These are phyloP conservation scores for Elgonia sp. DNA, from an alignment of 2,888 invertebrate species.

Conservation along the genomic window DNA sequence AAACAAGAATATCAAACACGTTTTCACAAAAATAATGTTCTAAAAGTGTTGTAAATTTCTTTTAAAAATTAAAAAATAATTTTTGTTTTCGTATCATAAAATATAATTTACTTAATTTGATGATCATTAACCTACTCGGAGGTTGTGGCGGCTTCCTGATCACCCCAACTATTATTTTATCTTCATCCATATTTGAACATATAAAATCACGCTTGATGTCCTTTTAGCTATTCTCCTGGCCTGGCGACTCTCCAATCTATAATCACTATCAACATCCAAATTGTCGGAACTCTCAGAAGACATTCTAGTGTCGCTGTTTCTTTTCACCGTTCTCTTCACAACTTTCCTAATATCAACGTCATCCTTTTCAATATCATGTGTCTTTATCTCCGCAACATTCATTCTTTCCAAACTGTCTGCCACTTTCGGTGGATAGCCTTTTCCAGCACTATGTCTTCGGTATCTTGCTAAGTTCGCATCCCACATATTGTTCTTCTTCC, in stretches of 20 bases:
- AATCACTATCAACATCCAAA: conserved; percentile 82
- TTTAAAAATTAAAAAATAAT: neutral
- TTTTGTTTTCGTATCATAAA: neutral
- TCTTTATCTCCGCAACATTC: conserved; percentile 72
- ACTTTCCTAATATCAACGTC: conserved; percentile 56
- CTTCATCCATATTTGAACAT: conserved; percentile 77
- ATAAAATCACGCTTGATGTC: conserved; percentile 80
- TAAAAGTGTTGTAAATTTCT: no score
- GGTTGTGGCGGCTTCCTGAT: conserved; percentile 78
- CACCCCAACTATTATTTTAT: conserved; percentile 62
- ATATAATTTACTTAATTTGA: conserved; percentile 27
- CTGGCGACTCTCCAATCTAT: conserved; percentile 82
- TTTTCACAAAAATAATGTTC: no score
- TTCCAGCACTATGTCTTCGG: conserved; percentile 53
- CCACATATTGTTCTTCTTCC: conserved; percentile 83
- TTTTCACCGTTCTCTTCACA: conserved; percentile 59
- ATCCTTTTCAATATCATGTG: conserved; percentile 70
- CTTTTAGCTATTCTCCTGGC: conserved; percentile 82
- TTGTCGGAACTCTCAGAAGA: conserved; percentile 86
- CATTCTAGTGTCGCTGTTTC: conserved; percentile 78
- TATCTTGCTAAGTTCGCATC: conserved; percentile 82
- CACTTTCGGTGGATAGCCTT: conserved; percentile 81
- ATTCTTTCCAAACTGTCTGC: conserved; percentile 83
- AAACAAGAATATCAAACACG: no score
- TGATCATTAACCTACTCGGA: conserved; percentile 79